Conservation (phyloP, 2,797 vertebrate species). For the Thamnophis elegans region DNA sequence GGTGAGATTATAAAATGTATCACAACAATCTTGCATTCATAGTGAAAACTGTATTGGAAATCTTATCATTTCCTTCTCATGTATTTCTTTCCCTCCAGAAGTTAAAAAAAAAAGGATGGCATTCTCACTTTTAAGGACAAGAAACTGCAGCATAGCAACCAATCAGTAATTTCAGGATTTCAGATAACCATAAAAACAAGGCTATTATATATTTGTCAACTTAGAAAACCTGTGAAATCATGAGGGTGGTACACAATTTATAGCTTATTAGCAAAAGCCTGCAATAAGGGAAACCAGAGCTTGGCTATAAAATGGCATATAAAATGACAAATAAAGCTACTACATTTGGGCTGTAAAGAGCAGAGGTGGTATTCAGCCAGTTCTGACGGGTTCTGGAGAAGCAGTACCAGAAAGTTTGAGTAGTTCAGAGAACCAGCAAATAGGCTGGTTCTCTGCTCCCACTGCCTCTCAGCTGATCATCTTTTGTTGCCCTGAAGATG, state of each 20-base stretch:
- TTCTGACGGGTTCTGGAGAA: no score
- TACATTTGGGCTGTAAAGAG: neutral
- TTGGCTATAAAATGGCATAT: neutral
- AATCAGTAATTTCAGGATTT: neutral
- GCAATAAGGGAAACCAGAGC: neutral
- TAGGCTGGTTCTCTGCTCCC: no score
- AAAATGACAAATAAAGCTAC: neutral
- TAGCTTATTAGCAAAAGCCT: neutral
- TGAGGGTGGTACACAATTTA: neutral
- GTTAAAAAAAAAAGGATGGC: neutral
- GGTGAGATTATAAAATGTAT: conserved; percentile 11
- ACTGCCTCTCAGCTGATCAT: no score
- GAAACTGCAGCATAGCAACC: neutral
- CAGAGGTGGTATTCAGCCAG: no score
- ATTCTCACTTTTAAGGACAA: neutral
- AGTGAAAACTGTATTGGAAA: conserved; percentile 27
- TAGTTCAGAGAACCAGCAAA: no score
- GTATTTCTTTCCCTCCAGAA: conserved; percentile 24
- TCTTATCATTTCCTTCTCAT: conserved; percentile 12
- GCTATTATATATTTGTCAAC: neutral
- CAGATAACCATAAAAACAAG: neutral
- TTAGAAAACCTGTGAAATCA: neutral
- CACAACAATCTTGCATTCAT: conserved; percentile 16
- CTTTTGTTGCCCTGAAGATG: no score
- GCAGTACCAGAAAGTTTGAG: no score